Evolutionary conservation across 2,797 vertebrate species (phyloP).

Genomic region (Huso huso): DNA sequence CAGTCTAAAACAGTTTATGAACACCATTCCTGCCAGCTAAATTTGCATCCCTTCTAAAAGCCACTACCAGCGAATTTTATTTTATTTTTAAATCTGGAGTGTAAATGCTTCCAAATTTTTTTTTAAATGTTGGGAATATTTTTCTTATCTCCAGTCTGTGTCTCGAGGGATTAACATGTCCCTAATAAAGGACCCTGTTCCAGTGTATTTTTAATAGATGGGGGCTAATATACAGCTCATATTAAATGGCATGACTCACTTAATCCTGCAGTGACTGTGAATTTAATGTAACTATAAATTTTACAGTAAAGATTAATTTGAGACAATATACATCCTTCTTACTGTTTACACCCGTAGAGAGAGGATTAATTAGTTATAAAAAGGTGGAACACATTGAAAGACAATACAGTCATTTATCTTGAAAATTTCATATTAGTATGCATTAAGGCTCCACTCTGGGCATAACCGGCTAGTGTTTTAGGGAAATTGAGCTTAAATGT

Average conservation of each 20-base stretch:
- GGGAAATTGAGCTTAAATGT: neutral
- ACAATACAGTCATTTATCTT: constrained; percentile 46
- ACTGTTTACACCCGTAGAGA: constrained; percentile 43
- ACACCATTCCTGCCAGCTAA: too few species aligned
- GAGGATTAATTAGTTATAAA: constrained; percentile 51
- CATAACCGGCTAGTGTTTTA: constrained; percentile 5
- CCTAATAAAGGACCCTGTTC: too few species aligned
- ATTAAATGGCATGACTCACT: constrained; percentile 8
- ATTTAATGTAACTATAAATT: constrained; percentile 37
- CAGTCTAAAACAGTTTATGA: too few species aligned
- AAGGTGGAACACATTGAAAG: constrained; percentile 36
- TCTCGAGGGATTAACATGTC: too few species aligned
- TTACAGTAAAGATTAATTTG: constrained; percentile 46
- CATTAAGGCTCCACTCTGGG: constrained; percentile 22
- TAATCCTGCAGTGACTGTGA: constrained; percentile 20
- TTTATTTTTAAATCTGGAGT: too few species aligned
- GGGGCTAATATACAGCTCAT: too few species aligned
- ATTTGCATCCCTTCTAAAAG: too few species aligned
- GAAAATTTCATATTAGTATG: constrained; percentile 31
- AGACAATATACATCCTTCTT: constrained; percentile 30
- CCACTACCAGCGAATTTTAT: too few species aligned
- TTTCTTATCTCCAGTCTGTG: too few species aligned
- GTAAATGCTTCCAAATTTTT: too few species aligned
- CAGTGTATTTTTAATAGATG: too few species aligned
- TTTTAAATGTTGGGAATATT: too few species aligned